A percentile compares a stretch with the other conserved stretches of the same genome.
Conservation (phyloP, 2,797 vertebrate species). For the Clamator glandarius region DNA sequence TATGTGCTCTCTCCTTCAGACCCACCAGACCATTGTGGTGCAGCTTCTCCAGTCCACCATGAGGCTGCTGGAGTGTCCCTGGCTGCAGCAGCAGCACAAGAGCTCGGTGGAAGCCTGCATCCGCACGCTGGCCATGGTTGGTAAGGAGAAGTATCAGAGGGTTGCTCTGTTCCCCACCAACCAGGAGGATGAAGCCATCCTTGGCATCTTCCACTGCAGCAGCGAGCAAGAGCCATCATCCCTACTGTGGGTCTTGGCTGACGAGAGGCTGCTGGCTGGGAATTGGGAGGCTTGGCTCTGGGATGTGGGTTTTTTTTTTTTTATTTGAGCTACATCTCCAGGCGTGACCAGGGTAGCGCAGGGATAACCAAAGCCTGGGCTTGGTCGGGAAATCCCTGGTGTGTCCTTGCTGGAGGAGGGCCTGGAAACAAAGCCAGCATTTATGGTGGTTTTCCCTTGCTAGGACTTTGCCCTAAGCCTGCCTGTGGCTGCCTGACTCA, state of each 20-base stretch:
- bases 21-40: slow-evolving; percentile 90
- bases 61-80: slow-evolving; percentile 91
- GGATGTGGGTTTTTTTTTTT: background rate
- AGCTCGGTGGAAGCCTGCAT: slow-evolving; percentile 91
- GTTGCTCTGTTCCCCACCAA: rapidly evolving
- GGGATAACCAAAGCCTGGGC: background rate
- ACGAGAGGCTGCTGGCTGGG: background rate
- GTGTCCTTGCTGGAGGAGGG: background rate
- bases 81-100: slow-evolving; percentile 93
- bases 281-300: rapidly evolving
- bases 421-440: background rate
- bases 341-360: rapidly evolving
- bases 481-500: background rate
- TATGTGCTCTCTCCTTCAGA: slow-evolving; percentile 72
- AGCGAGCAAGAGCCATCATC: background rate
- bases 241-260: background rate
- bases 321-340: background rate
- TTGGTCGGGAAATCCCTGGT: slow-evolving; percentile 4
- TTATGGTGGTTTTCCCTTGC: background rate
- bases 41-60: slow-evolving; percentile 91
- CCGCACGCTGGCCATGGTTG: slow-evolving; percentile 88
- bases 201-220: background rate
- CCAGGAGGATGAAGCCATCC: background rate
- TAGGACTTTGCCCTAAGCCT: slow-evolving; percentile 29
- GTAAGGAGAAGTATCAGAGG: slow-evolving; percentile 58